Evolutionary conservation across 2,113 vertebrate genomes (phyloP), one percentile per base, ranked within the genome.

Genomic region (Xiphophorus maculatus): DNA sequence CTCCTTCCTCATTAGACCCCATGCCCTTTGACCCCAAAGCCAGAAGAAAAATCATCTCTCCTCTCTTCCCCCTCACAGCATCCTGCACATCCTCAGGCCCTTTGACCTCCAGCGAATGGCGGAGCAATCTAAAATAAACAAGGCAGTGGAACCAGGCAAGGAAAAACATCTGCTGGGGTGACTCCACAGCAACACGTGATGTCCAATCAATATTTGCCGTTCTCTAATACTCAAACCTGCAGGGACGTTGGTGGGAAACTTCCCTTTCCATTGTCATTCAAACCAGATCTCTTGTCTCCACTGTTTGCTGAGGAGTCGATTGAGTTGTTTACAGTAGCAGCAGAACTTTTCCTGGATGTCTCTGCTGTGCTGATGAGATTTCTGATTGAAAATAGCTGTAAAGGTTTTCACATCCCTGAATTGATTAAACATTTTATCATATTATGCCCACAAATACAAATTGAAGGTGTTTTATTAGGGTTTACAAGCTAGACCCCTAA

Each of bases 101-200:
- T 94, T 92, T 95, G 93, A 94, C 93, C 93, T 93, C 82, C 5
- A 81, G 64, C 64, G 79, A 89, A 90, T 90, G 89, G 91, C 35
- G 25, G 76, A 90, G 91, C 90, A 84, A 87, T 91, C 90, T 89
- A 89, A 91, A 92, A 93, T 90, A 94, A 92, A 94, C 92, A 92
- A 60, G 62, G 67, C 76, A 48, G 79, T 66, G 76, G 84, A 92
- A 91, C 81, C 78, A 81, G 90, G 85, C 84, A 80, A 88, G 91
- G 84, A 86, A 90, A 90, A 94, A 93, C 94, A 95, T 94, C 93
- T 95, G 94, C 88, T 91, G 75, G 51, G 79, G 79, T 77, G 85
- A 87, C 63, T 81, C 35, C 68, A 19, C 72, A 88, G 76, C 64
- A 89, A 82, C 70, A 79, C 72, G 69, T 63, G 0, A 76, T 58